Conservation (phyloP, 2,113 vertebrate genomes). For the Philantomba maxwellii region DNA sequence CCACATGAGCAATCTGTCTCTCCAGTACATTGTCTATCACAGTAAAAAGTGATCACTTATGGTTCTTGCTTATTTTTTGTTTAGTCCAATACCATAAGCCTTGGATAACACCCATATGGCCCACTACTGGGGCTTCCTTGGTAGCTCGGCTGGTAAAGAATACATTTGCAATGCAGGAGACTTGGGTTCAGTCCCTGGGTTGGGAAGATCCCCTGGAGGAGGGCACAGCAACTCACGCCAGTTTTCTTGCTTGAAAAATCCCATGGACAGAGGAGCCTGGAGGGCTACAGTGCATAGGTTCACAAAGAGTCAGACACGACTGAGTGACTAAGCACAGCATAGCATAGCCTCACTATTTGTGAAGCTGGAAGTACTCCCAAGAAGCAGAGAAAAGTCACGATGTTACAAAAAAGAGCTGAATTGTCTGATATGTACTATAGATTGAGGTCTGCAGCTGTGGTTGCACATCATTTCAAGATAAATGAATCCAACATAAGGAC, state of each 20-base stretch:
- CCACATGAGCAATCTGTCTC: background rate
- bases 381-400: background rate
- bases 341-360: background rate
- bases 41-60: background rate
- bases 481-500: background rate
- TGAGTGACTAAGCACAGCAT: background rate
- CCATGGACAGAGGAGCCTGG: background rate
- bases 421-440: background rate
- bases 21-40: background rate
- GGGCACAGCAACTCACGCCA: background rate
- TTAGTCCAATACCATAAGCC: background rate
- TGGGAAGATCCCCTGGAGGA: background rate
- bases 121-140: background rate
- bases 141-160: background rate
- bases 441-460: background rate
- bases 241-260: background rate
- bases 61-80: background rate
- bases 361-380: background rate
- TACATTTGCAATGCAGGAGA: background rate
- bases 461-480: background rate
- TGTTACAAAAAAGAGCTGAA: background rate
- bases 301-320: background rate
- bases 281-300: background rate
- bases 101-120: background rate
- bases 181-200: background rate